Base-by-base conservation (phyloP, 2,113 vertebrate species). In the Erinaceus europaeus region DNA sequence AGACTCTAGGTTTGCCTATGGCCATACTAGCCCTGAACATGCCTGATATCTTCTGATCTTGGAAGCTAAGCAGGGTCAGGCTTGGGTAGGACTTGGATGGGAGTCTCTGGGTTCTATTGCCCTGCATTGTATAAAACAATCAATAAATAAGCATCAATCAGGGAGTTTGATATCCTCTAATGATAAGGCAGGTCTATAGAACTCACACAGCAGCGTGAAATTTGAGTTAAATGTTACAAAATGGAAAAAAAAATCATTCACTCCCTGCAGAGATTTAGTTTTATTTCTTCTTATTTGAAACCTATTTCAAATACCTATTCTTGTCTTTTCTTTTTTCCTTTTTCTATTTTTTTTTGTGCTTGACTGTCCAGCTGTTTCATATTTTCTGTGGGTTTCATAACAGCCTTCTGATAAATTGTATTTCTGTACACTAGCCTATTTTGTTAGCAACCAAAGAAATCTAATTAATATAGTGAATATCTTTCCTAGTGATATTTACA, bases 121-220 rank as follows among this genome's bases (percentile, higher is more conserved):
- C n/a, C n/a, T n/a, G n/a, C n/a, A n/a, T n/a, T n/a, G n/a, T n/a
- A n/a, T n/a, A n/a, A n/a, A n/a, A n/a, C n/a, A n/a, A n/a, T n/a
- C n/a, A n/a, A n/a, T n/a, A n/a, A n/a, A n/a, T n/a, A n/a, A 81
- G 1, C 73, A 84, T 78, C 73, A 86, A 74, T 89, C 32, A 90
- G 48, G 6, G 8, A 9, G 2, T 20, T 91, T 69, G 8, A 52
- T 7, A 55, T 55, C 32, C 25, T 86, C 1, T 65, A 86, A 48
- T 34, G 74, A 48, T 73, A 4, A 61, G 9, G 25, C 36, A 50
- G 27, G 0, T 6, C 40, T 32, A 46, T n/a, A 18, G 21, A 73
- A 18, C 4, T 18, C 57, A 64, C 76, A 59, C 15, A 67, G 44
- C 4, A 84, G 48, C 40, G 71, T 74, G 0, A 48, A 65, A 87